phyloP scores from a whole-genome alignment of 2,888 invertebrate species.

The Drosophila mulleri region DNA sequence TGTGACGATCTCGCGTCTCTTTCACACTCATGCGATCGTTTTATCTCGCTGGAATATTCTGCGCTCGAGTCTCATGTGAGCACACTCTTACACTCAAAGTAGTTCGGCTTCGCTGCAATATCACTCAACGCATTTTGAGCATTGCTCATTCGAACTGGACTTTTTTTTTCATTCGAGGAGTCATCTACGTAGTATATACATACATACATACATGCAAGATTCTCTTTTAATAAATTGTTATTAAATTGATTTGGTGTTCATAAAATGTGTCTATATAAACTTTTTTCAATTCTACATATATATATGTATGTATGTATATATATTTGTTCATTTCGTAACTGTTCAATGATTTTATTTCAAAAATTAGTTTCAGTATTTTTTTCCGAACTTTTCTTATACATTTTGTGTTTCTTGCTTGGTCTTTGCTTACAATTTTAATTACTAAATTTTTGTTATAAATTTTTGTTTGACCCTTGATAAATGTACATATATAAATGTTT shows the following conservation, averaged over 20 bases:
- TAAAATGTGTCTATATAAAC: constrained; percentile 36
- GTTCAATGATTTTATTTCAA: constrained; percentile 36
- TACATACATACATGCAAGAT: not conserved
- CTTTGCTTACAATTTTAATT: constrained; percentile 63
- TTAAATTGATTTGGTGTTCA: constrained; percentile 11
- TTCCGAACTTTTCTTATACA: constrained; percentile 14
- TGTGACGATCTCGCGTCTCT: too few species aligned
- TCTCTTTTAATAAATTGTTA: too few species aligned
- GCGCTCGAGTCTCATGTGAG: too few species aligned
- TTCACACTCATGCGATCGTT: too few species aligned
- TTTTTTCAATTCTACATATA: not conserved
- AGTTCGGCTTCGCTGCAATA: too few species aligned
- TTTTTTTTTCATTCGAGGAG: too few species aligned
- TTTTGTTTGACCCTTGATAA: constrained; percentile 41
- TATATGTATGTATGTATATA: too few species aligned
- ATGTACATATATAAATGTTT: constrained; percentile 47
- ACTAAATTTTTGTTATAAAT: constrained; percentile 39
- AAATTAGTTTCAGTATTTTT: constrained; percentile 37
- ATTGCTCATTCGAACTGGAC: too few species aligned
- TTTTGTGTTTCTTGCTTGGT: constrained; percentile 55
- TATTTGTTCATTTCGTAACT: constrained; percentile 4
- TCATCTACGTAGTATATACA: too few species aligned
- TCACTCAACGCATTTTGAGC: too few species aligned
- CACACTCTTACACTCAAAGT: too few species aligned
- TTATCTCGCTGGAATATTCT: too few species aligned